Percentiles rank a stretch among this genome's conserved stretches.
These are phyloP conservation scores for Drosophila fuyamai DNA, from an alignment of 1,140 invertebrate species.

Conservation along the genomic window DNA sequence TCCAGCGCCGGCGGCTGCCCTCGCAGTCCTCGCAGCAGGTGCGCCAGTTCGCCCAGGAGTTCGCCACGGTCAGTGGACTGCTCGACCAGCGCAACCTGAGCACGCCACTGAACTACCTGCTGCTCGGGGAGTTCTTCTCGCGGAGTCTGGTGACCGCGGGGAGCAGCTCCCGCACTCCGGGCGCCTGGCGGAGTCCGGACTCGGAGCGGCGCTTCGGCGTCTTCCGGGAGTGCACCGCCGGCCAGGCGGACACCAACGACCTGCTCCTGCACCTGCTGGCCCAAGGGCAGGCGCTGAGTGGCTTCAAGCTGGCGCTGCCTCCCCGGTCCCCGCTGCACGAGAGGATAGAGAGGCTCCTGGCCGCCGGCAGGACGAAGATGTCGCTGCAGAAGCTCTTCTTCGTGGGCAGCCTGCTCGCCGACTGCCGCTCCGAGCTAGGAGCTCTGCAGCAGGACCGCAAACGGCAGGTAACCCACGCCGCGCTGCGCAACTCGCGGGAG, in stretches of 20 bases:
- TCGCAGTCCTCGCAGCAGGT: conserved; percentile 16
- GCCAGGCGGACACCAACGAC: conserved; percentile 54
- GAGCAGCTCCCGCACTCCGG: conserved; percentile 63
- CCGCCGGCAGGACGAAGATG: conserved; percentile 56
- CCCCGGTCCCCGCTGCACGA: conserved; percentile 9
- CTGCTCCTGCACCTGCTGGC: conserved; percentile 58
- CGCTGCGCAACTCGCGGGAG: conserved; percentile 60
- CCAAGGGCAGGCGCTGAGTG: conserved; percentile 46
- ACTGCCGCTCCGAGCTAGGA: conserved; percentile 42
- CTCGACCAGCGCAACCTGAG: conserved; percentile 58
- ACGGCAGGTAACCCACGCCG: conserved; percentile 49
- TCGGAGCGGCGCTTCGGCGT: conserved; percentile 60
- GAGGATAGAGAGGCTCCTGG: conserved; percentile 48
- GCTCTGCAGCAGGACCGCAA: conserved; percentile 47
- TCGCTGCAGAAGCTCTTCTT: conserved; percentile 61
- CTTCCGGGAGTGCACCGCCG: conserved; percentile 50
- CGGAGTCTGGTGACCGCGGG: conserved; percentile 66
- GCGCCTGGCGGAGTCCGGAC: conserved; percentile 78
- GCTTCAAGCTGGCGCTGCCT: conserved; percentile 56
- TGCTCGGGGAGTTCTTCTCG: conserved; percentile 67
- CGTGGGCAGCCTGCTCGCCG: conserved; percentile 59
- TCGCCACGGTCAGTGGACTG: conserved; percentile 53
- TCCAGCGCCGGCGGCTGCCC: conserved; percentile 34
- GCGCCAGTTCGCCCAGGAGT: conserved; percentile 55
- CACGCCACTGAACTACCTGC: conserved; percentile 62